Evolutionary conservation across 2,888 invertebrate species (phyloP).

Genomic region (Mystacides longicornis): DNA sequence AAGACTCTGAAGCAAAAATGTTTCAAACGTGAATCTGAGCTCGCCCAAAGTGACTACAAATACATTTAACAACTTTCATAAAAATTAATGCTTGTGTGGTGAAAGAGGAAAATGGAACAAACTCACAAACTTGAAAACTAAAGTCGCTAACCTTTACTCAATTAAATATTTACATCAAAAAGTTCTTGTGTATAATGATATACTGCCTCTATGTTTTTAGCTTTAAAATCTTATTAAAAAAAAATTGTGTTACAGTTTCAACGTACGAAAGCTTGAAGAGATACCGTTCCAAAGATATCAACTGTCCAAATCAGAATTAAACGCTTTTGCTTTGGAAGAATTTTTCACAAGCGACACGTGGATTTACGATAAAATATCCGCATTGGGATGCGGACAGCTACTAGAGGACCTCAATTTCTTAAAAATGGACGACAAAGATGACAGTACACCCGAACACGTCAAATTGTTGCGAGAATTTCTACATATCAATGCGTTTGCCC

Average conservation of each 20-base stretch:
- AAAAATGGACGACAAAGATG: slow-evolving; percentile 34
- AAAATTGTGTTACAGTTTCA: slow-evolving; percentile 51
- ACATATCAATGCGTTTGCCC: slow-evolving; percentile 60
- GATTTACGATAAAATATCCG: slow-evolving; percentile 73
- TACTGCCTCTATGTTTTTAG: background rate
- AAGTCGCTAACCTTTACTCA: too few relatives aligned
- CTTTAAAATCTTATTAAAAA: background rate
- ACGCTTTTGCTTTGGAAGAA: slow-evolving; percentile 55
- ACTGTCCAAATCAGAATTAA: slow-evolving; percentile 45
- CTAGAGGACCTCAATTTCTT: slow-evolving; percentile 66
- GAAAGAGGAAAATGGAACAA: too few relatives aligned
- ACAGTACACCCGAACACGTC: slow-evolving; percentile 45
- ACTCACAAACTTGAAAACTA: too few relatives aligned
- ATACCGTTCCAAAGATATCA: slow-evolving; percentile 71
- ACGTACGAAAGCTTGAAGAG: slow-evolving; percentile 73
- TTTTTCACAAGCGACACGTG: slow-evolving; percentile 71
- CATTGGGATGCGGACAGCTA: slow-evolving; percentile 66
- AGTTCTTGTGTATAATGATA: background rate
- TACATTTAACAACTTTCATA: too few relatives aligned
- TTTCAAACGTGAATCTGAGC: too few relatives aligned
- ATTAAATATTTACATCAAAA: too few relatives aligned
- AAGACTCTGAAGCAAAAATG: too few relatives aligned
- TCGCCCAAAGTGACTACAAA: too few relatives aligned
- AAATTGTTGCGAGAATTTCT: slow-evolving; percentile 60
- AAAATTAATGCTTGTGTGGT: too few relatives aligned